Base-by-base conservation (phyloP, 2,113 vertebrate genomes). In the Cyprinodon tularosa region DNA sequence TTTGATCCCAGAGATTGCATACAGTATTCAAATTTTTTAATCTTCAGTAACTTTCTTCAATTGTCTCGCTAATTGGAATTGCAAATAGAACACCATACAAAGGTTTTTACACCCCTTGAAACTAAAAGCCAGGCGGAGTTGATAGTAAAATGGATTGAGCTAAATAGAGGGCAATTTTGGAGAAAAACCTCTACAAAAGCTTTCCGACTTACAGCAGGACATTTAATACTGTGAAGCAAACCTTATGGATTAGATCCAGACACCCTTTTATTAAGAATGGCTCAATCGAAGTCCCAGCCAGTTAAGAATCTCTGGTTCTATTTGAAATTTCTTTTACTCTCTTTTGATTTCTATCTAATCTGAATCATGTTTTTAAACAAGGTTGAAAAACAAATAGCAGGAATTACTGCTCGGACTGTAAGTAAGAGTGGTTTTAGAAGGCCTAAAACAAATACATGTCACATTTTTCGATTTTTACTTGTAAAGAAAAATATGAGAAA, bases 1-100 rank as follows among this genome's bases (percentile, higher is more conserved):
- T 94, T 93, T 93, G 93, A 93, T 94, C 91, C 90, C 82, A 91
- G 87, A 78, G 89, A 91, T 92, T 90, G 87, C 82, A 82, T 89
- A 90, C 88, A 91, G 83, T 78, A 85, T 86, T 90, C 86, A 84
- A 69, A 67, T 88, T 88, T 29, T 92, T 91, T 91, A 91, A 94
- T 93, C 92, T 93, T 83, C 89, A 93, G 90, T 93, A 91, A 92
- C 90, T 89, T 73, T 85, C 66, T 75, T 85, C 86, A 29, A 92
- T 92, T 93, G 89, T 92, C 83, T 80, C 76, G 53, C 83, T 90
- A 90, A 93, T 93, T 90, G 86, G 89, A 82, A 84, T 47, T 72
- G 86, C 85, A 57, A n/a, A 57, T 57, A n/a, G n/a, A 57, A 8
- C 14, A n/a, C 50, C 8, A 20, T 3, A 20, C 17, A 53, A 53